Percentiles rank a stretch among this genome's conserved stretches.
Evolutionary conservation across 2,888 invertebrate genomes (phyloP).

Genomic region (Yponomeuta evonymella): DNA sequence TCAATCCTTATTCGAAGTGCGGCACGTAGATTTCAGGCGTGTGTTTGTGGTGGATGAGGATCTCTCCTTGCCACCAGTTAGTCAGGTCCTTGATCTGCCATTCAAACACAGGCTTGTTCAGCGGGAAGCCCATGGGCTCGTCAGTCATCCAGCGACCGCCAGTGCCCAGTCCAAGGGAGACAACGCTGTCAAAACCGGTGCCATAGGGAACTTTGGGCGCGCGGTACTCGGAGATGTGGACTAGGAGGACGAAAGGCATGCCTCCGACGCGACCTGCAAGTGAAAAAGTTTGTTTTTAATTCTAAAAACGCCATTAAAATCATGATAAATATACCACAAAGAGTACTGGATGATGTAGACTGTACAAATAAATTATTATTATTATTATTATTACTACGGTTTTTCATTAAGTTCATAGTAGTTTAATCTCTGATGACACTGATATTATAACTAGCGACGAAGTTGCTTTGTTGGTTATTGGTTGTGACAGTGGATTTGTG

Average conservation of each 20-base stretch:
- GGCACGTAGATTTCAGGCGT: conserved; percentile 47
- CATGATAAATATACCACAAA: too few relatives aligned
- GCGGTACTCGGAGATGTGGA: conserved; percentile 73
- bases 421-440: too few relatives aligned
- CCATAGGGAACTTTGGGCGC: conserved; percentile 54
- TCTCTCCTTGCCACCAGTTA: conserved; percentile 69
- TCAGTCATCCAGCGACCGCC: conserved; percentile 62
- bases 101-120: conserved; percentile 67
- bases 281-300: background rate
- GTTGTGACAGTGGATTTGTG: too few relatives aligned
- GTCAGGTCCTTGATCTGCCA: conserved; percentile 49
- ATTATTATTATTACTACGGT: too few relatives aligned
- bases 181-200: conserved; percentile 59
- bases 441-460: too few relatives aligned
- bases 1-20: conserved; percentile 32
- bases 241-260: conserved; percentile 77
- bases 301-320: background rate
- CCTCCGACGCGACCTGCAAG: conserved; percentile 62
- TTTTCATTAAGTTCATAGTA: too few relatives aligned
- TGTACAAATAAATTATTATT: too few relatives aligned
- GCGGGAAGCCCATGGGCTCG: conserved; percentile 73
- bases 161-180: conserved; percentile 67
- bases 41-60: conserved; percentile 71
- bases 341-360: too few relatives aligned
- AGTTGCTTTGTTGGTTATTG: too few relatives aligned